phyloP scores from a whole-genome alignment of 2,888 invertebrate genomes.

The Caenorhabditis macrosperma region DNA sequence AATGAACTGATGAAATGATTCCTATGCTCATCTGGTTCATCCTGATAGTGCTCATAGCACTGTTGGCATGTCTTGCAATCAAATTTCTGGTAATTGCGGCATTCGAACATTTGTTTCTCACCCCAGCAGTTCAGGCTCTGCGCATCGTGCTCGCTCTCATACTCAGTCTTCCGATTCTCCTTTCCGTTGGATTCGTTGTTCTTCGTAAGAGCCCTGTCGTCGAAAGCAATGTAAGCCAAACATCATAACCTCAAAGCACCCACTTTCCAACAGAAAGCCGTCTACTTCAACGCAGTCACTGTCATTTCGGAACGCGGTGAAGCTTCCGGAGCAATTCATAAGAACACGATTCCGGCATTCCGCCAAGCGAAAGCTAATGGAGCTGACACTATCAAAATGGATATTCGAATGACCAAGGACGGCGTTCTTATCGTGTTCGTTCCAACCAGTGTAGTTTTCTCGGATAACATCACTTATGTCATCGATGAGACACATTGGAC shows the following conservation, averaged over 20 bases:
- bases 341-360: slow-evolving; percentile 48
- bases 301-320: slow-evolving; percentile 38
- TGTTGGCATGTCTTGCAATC: slow-evolving; percentile 46
- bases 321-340: neutral
- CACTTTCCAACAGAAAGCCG: slow-evolving; percentile 8
- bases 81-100: slow-evolving; percentile 47
- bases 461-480: slow-evolving; percentile 35
- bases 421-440: slow-evolving; percentile 37
- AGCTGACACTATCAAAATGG: slow-evolving; percentile 53
- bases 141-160: slow-evolving; percentile 41
- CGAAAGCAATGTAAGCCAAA: slow-evolving; percentile 34
- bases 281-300: slow-evolving; percentile 10
- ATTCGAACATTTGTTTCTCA: too few species aligned
- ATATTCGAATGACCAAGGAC: slow-evolving; percentile 53
- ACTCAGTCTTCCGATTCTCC: slow-evolving; percentile 27
- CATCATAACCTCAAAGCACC: neutral
- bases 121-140: slow-evolving; percentile 16
- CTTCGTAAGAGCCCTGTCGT: slow-evolving; percentile 34
- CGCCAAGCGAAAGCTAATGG: slow-evolving; percentile 46
- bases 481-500: slow-evolving; percentile 48
- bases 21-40: slow-evolving; percentile 56
- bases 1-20: slow-evolving; percentile 46
- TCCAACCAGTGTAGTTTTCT: neutral
- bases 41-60: slow-evolving; percentile 44
- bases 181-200: slow-evolving; percentile 29